Base-by-base conservation (phyloP, 2,888 invertebrate genomes). In the Tenthredo livida region DNA sequence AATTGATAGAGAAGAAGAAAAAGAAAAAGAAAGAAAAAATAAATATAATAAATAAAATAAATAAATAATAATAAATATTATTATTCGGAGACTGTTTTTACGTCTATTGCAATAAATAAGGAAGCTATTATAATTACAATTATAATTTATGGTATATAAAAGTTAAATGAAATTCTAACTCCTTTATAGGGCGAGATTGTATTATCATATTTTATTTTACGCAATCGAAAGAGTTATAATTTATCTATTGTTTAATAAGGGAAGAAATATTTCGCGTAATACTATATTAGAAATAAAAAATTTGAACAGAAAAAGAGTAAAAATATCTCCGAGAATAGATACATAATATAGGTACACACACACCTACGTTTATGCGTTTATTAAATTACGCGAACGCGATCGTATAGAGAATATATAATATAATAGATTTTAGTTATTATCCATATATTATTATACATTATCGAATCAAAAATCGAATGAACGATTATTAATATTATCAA, bases 21-120 rank as follows among this genome's bases (percentile, higher is more conserved):
- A 72, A 78, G 67, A 85, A 80, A 50, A 77, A n/a, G 50, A 82
- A 77, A 29, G 73, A 54, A 33, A 80, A 84, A 58, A 83, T 21
- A 43, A 50, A 73, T 80, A 84, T 67, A 12, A 43, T 43, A 43
- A 43, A n/a, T n/a, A n/a, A n/a, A n/a, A n/a, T n/a, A n/a, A n/a
- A n/a, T n/a, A 15, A 15, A 47, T 47, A 15, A 15, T 47, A 47
- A 47, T 47, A 3, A 47, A 10, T 10, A 43, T 43, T 43, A 43
- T 43, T 43, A 43, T 84, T 67, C 84, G 72, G 43, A 80, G 82
- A 84, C 67, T 84, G 84, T 86, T 86, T 67, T 75, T 47, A 67
- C 84, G 86, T 86, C 85, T 85, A 65, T 54, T 86, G 83, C 80
- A 61, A 50, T 80, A 84, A 88, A 84, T 84, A 87, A 85, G 29